Percentiles rank a stretch among this genome's conserved stretches.
These are phyloP conservation scores for Gadus macrocephalus DNA, from an alignment of 2,113 vertebrate species.

Conservation along the genomic window DNA sequence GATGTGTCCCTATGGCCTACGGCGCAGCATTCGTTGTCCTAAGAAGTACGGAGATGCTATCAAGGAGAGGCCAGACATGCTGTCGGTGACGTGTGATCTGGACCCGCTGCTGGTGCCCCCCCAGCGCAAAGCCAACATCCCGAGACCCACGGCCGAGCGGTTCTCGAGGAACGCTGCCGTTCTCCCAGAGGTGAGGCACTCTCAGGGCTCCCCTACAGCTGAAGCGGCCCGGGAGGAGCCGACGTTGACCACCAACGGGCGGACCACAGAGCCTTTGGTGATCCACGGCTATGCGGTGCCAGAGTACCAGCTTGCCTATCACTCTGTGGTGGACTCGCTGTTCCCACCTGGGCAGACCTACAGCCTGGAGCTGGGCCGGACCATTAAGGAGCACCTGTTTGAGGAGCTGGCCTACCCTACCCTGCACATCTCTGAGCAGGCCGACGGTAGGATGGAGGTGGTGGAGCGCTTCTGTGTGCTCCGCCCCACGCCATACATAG, in stretches of 20 bases:
- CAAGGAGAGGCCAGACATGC: constrained; percentile 45
- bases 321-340: constrained; percentile 64
- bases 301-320: constrained; percentile 61
- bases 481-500: constrained; percentile 50
- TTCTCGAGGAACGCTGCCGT: constrained; percentile 53
- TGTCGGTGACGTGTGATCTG: constrained; percentile 17
- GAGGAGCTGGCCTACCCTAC: constrained; percentile 56
- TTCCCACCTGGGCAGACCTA: constrained; percentile 56
- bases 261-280: constrained; percentile 25
- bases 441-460: constrained; percentile 47
- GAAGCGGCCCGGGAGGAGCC: constrained; percentile 1
- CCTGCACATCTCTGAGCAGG: constrained; percentile 42
- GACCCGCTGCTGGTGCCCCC: constrained; percentile 18
- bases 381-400: constrained; percentile 67
- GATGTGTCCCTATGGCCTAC: constrained; percentile 54
- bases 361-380: constrained; percentile 62
- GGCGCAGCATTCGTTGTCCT: constrained; percentile 53
- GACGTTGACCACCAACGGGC: neutral
- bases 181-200: constrained; percentile 44
- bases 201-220: neutral
- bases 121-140: constrained; percentile 13
- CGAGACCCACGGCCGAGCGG: constrained; percentile 40
- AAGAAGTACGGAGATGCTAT: constrained; percentile 57
- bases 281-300: constrained; percentile 63
- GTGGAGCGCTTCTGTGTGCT: constrained; percentile 61